Evolutionary conservation across 2,888 invertebrate genomes (phyloP).

Genomic region (Escarpia spicata): DNA sequence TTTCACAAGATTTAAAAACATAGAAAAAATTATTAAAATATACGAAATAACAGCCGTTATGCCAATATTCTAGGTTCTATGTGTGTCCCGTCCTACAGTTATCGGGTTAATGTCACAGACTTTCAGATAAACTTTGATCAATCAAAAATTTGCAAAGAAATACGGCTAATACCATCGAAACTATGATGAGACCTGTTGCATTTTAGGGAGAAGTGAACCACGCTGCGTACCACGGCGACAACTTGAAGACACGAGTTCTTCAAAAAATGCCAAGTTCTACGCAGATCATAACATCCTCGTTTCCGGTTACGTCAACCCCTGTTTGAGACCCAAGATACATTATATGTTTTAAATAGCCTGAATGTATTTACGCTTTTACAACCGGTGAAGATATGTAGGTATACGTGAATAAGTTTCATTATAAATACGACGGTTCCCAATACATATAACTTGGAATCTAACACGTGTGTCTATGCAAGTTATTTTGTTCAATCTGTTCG

Average conservation of each 20-base stretch:
- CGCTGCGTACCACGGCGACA: not conserved
- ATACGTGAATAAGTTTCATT: not conserved
- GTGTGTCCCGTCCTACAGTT: too few relatives aligned
- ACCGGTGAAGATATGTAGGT: too few relatives aligned
- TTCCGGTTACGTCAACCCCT: not conserved
- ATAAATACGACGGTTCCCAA: not conserved
- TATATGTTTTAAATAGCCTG: not conserved
- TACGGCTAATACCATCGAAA: not conserved
- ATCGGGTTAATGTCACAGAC: not conserved
- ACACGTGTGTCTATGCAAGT: not conserved
- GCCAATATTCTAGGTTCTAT: too few relatives aligned
- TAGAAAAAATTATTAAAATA: too few relatives aligned
- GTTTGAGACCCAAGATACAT: not conserved
- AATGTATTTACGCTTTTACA: not conserved
- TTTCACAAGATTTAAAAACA: too few relatives aligned
- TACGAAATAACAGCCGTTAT: too few relatives aligned
- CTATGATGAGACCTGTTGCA: not conserved
- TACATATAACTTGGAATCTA: not conserved
- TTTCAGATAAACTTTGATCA: not conserved
- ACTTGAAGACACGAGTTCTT: not conserved
- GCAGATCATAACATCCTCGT: not conserved
- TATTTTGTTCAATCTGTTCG: not conserved
- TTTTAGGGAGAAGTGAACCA: not conserved
- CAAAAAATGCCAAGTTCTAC: not conserved
- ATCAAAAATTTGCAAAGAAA: not conserved